phyloP scores from a whole-genome alignment of 2,888 invertebrate species.

The Abrostola tripartita region DNA sequence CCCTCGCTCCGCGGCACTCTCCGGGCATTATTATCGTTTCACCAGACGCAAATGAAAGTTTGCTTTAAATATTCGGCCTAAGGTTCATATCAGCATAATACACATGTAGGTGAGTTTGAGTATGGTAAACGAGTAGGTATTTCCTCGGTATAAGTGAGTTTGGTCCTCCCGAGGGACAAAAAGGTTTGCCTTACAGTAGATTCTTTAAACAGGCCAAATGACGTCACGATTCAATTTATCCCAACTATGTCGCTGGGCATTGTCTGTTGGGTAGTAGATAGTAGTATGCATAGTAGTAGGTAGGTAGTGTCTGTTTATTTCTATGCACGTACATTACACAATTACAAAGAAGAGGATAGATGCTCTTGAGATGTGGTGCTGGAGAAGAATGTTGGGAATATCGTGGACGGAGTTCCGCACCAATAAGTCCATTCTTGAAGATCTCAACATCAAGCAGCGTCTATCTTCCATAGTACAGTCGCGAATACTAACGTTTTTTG shows the following conservation, averaged over 20 bases:
- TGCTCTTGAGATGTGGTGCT: too few relatives aligned
- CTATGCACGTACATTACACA: too few relatives aligned
- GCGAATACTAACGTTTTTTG: too few relatives aligned
- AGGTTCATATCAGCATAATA: slow-evolving; percentile 3
- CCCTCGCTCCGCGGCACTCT: slow-evolving; percentile 6
- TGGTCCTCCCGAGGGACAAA: slow-evolving; percentile 52
- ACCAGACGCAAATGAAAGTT: slow-evolving; percentile 9
- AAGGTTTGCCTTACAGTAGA: slow-evolving; percentile 58
- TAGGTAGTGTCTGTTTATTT: too few relatives aligned
- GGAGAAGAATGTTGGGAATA: too few relatives aligned
- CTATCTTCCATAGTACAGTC: too few relatives aligned
- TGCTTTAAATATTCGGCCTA: slow-evolving; percentile 1
- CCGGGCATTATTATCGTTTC: slow-evolving; percentile 25
- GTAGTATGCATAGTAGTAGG: too few relatives aligned
- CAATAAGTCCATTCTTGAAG: too few relatives aligned
- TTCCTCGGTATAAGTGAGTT: slow-evolving; percentile 56
- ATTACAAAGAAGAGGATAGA: too few relatives aligned
- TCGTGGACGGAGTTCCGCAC: too few relatives aligned
- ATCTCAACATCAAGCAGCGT: too few relatives aligned
- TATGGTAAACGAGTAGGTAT: slow-evolving; percentile 54
- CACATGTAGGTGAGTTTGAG: slow-evolving; percentile 17
- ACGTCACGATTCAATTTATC: slow-evolving; percentile 63
- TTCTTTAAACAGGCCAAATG: slow-evolving; percentile 63
- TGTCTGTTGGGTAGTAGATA: too few relatives aligned
- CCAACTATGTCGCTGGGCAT: slow-evolving; percentile 13